These are phyloP conservation scores for Mythimna vitellina DNA, from an alignment of 2,888 invertebrate genomes.

Conservation along the genomic window DNA sequence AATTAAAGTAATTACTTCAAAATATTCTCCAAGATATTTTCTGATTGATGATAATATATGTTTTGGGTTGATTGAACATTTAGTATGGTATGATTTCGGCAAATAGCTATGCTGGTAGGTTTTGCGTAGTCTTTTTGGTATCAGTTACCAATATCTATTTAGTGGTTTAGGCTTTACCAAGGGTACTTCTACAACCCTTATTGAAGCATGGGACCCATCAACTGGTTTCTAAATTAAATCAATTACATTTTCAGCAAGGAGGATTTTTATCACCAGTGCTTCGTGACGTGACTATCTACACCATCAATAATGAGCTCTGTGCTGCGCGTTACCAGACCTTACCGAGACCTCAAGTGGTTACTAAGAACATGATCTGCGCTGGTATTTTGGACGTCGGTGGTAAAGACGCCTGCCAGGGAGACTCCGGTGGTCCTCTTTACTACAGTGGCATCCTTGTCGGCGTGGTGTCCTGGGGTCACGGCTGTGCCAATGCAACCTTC, in stretches of 20 bases:
- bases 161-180: neutral
- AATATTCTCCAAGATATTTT: neutral
- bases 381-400: conserved; percentile 75
- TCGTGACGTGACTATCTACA: conserved; percentile 43
- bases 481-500: conserved; percentile 82
- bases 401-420: conserved; percentile 81
- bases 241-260: conserved; percentile 38
- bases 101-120: too few relatives aligned
- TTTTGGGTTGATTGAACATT: too few relatives aligned
- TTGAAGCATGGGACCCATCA: neutral
- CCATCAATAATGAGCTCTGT: conserved; percentile 39
- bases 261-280: conserved; percentile 40
- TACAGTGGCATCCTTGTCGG: conserved; percentile 79
- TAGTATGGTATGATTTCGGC: too few relatives aligned
- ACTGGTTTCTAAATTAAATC: neutral
- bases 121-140: neutral
- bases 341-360: conserved; percentile 53
- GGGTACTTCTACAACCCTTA: too few relatives aligned
- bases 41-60: too few relatives aligned
- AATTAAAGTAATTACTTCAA: neutral
- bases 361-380: conserved; percentile 81
- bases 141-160: neutral
- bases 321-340: conserved; percentile 29
- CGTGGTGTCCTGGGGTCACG: conserved; percentile 86
- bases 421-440: conserved; percentile 88